Evolutionary conservation across 2,113 vertebrate genomes (phyloP), one percentile per base, ranked within the genome.

Genomic region (Melanocharis versteri): DNA sequence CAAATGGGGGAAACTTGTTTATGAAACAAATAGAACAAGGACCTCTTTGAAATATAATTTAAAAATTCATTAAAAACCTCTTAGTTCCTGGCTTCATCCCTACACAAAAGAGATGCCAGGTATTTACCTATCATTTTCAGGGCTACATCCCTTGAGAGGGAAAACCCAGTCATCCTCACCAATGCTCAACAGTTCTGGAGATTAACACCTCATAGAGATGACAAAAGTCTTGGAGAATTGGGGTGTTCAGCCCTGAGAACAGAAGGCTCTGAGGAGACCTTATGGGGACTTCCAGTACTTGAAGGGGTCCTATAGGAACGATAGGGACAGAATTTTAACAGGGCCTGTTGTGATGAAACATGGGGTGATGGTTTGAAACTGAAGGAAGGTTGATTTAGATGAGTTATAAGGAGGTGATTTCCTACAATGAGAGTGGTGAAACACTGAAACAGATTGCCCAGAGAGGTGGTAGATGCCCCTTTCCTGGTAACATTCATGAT

Each of bases 21-120:
- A 27, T 27, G 45, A 75, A 83, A 53, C 17, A 83, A 61, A 80
- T 7, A 81, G 16, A 77, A 30, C 5, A 87, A 4, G 4, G 9
- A 54, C 6, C 1, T 78, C 31, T 50, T 57, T 50, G 26, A 89
- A 83, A 93, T 19, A 23, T 3, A 87, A 30, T 65, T 37, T 15
- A 4, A 57, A 77, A 70, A 31, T 15, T 23, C 0, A 48, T 44
- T 3, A 39, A 51, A 54, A 11, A 4, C 0, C 4, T 17, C 42
- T 70, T 53, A 3, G 3, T 17, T 91, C 33, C 16, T 54, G 33
- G 3, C 21, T 93, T 42, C 17, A 35, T 40, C 13, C 7, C 26
- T 70, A 31, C 11, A 64, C 33, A 70, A 79, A 79, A 28, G 51
- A 47, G 54, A 73, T 11, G 19, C 4, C 33, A 57, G 27, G 10